Percentiles rank a stretch among this genome's conserved stretches.
Conservation (phyloP, 2,888 invertebrate genomes). For the Eugnorisma glareosa region DNA sequence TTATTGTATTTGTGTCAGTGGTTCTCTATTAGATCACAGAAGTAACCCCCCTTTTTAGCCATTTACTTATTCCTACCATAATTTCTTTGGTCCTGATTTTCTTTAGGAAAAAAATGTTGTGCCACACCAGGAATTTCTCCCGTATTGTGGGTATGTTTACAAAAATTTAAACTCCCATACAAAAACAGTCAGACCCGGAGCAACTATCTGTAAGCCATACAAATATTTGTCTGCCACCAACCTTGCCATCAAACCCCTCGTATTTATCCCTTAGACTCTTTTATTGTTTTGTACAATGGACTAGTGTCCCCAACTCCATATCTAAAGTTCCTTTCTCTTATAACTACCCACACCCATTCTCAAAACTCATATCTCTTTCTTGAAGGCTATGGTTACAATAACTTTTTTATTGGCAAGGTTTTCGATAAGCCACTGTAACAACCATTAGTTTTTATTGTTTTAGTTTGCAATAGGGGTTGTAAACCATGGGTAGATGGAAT, state of each 20-base stretch:
- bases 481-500: not conserved
- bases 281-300: too few species aligned
- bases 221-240: not conserved
- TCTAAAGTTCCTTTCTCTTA: too few species aligned
- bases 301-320: too few species aligned
- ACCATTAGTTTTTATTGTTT: not conserved
- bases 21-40: not conserved
- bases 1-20: too few species aligned
- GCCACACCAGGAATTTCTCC: not conserved
- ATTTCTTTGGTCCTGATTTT: not conserved
- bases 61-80: too few species aligned
- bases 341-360: not conserved
- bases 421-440: slow-evolving; percentile 22
- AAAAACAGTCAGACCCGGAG: too few species aligned
- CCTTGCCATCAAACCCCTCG: too few species aligned
- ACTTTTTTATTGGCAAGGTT: not conserved
- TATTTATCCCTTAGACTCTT: too few species aligned
- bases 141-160: not conserved
- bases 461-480: not conserved
- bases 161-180: not conserved
- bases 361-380: not conserved
- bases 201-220: not conserved
- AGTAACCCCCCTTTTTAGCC: accelerated
- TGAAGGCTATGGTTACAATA: not conserved
- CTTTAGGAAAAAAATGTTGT: too few species aligned